Evolutionary conservation across 2,888 invertebrate genomes (phyloP), one percentile per base, ranked within the genome.

Genomic region (Harmothoe impar): DNA sequence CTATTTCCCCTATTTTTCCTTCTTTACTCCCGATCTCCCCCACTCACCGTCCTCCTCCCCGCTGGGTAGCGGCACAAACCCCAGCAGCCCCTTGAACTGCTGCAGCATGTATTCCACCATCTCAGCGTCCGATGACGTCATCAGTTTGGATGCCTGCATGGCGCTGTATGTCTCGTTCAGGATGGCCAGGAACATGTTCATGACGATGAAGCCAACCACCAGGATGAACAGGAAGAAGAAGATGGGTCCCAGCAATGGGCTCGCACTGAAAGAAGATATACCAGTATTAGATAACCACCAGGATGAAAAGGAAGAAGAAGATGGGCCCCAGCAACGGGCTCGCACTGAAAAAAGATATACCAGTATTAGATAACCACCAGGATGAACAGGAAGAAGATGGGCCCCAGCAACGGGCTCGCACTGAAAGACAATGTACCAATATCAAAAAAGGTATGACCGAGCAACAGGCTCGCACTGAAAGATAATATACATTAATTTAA

Each of bases 151-250:
- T 0, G 52, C n/a, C 90, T 90, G 86, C 29, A 86, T 33, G 15
- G 86, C 33, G 56, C 86, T 86, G 86, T 86, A 72, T 1, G 31
- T 93, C 90, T 95, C 95, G 91, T 94, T 95, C 43, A 95, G 92
- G 78, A 95, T 95, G 10, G 95, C 92, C 68, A 95, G 92, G 90
- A 95, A 94, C 92, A 95, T 93, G 93, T 95, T 95, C 43, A 95
- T 91, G 85, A 95, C 92, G 52, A 95, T 93, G 91, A 94, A 94
- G 52, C 93, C 93, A 77, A 95, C 92, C 90, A 94, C 93, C 25
- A 94, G 90, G 77, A 94, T 93, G 92, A 93, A 95, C 43, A 93
- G 62, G 89, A 94, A 94, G 93, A 94, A 94, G 91, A 94, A 94
- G 29, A 94, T 33, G 17, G 86, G 56, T 0, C 86, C 86, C 52